phyloP scores from a whole-genome alignment of 2,888 invertebrate species.

The Meiosimyza platycephala region DNA sequence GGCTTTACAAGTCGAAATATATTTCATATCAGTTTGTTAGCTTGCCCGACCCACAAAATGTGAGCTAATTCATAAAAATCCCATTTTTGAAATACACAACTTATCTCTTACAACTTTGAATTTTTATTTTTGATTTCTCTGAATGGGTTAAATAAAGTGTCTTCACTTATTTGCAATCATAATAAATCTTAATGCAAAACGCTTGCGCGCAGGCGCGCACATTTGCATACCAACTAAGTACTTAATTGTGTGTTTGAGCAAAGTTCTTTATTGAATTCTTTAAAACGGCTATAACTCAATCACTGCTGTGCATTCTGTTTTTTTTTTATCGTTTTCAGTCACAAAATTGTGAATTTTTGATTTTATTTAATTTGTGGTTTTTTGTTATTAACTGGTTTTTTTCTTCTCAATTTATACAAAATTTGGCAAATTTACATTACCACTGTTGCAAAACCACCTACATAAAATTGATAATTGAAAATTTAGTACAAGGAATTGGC shows the following conservation, averaged over 20 bases:
- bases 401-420: background rate
- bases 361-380: background rate
- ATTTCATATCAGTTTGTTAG: too few relatives aligned
- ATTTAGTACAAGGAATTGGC: too few relatives aligned
- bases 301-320: constrained; percentile 4
- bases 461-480: too few relatives aligned
- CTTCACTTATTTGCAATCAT: background rate
- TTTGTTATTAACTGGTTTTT: background rate
- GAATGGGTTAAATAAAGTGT: background rate
- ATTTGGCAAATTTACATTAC: too few relatives aligned
- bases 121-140: constrained; percentile 1
- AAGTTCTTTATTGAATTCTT: constrained; percentile 9
- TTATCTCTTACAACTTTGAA: too few relatives aligned
- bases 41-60: too few relatives aligned
- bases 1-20: too few relatives aligned
- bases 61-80: too few relatives aligned
- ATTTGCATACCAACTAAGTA: constrained; percentile 28
- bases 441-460: too few relatives aligned
- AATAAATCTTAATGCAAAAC: constrained; percentile 31
- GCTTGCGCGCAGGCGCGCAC: constrained; percentile 33
- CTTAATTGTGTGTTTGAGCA: background rate
- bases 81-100: too few relatives aligned
- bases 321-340: background rate
- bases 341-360: background rate
- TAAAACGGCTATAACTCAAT: background rate